phyloP scores from a whole-genome alignment of 2,797 vertebrate species.

The Melanotaenia pygmaea region DNA sequence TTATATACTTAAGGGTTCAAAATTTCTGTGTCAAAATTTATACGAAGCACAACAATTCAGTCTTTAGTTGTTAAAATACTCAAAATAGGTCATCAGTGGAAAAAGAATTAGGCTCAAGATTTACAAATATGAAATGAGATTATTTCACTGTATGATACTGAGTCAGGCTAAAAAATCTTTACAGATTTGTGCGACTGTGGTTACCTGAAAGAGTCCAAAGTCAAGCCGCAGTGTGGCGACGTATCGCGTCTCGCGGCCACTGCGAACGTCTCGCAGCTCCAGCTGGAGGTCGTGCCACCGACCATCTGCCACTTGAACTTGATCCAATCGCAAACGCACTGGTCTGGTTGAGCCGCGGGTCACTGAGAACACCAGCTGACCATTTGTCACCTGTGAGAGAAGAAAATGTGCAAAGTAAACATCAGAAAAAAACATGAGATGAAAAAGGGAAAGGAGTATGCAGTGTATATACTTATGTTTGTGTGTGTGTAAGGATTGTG shows the following conservation, averaged over 20 bases:
- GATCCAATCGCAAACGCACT: conserved; percentile 90
- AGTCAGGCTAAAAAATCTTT: background rate
- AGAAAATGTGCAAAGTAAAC: background rate
- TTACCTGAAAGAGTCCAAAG: conserved; percentile 94
- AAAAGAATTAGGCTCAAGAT: background rate
- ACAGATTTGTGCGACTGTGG: background rate
- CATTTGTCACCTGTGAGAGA: conserved; percentile 85
- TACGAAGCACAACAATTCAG: background rate
- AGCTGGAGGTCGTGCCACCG: conserved; percentile 96
- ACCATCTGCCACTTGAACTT: conserved; percentile 92
- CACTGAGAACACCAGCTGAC: conserved; percentile 92
- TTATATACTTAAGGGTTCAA: background rate
- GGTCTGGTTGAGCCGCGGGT: conserved; percentile 84
- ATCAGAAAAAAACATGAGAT: background rate
- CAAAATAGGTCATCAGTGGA: background rate
- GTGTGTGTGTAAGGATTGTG: background rate
- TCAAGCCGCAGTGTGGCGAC: conserved; percentile 92
- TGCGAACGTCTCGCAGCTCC: conserved; percentile 90
- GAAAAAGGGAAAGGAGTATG: background rate
- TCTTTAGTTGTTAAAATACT: background rate
- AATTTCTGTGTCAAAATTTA: background rate
- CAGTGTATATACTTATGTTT: background rate
- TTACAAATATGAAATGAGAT: too few species aligned
- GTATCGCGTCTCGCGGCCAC: conserved; percentile 87
- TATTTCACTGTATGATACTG: background rate